Percentiles rank a stretch among this genome's conserved stretches.
These are phyloP conservation scores for Psittacula cyanocephala DNA, from an alignment of 2,113 vertebrate genomes.

Conservation along the genomic window DNA sequence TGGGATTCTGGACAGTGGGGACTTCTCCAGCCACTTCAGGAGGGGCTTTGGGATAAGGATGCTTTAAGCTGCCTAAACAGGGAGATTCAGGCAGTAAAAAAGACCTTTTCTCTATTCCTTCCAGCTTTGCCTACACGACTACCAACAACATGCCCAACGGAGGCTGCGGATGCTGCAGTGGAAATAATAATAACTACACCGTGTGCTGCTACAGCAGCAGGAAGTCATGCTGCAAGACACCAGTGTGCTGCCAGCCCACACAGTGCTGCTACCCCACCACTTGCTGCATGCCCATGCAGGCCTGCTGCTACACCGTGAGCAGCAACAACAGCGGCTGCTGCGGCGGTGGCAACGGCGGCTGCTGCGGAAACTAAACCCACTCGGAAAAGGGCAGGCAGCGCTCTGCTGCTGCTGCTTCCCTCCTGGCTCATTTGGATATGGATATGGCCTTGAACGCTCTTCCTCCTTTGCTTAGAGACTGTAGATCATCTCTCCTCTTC, in stretches of 20 bases:
- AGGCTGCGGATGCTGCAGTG: not conserved
- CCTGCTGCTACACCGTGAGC: not conserved
- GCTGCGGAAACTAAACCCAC: not conserved
- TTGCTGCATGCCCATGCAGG: not conserved
- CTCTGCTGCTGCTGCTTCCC: not conserved
- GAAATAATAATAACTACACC: not conserved
- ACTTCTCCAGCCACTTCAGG: not conserved
- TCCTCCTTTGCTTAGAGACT: not conserved
- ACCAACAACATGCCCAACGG: constrained; percentile 5
- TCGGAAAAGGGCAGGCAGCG: too few species aligned
- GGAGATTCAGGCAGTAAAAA: not conserved
- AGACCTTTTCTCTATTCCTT: not conserved
- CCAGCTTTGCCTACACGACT: not conserved
- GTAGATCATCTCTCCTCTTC: not conserved
- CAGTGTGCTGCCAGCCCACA: not conserved
- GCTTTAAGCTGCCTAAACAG: not conserved
- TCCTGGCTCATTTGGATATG: accelerated
- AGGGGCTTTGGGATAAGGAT: not conserved
- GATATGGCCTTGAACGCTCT: accelerated
- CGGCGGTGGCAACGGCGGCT: accelerated
- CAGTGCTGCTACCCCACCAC: not conserved
- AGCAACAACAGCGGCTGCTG: not conserved
- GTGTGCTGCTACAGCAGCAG: constrained; percentile 3
- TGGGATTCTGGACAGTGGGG: not conserved
- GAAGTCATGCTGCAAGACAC: not conserved